Evolutionary conservation across 2,888 invertebrate species (phyloP).

Genomic region (Sinelater perroti): DNA sequence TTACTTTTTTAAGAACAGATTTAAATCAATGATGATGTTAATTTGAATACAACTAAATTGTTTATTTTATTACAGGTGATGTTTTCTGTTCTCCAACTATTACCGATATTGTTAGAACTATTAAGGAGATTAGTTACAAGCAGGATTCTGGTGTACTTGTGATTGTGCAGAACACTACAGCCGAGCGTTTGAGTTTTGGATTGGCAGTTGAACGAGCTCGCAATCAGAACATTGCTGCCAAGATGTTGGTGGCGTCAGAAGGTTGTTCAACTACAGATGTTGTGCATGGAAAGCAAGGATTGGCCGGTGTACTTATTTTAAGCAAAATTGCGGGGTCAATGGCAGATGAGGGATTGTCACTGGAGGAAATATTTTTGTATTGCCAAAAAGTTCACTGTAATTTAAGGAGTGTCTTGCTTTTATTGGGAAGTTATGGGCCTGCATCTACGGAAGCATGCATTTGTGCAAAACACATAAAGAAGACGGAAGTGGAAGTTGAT

Average conservation of each 20-base stretch:
- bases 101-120: constrained; percentile 51
- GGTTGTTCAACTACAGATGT: constrained; percentile 65
- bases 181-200: constrained; percentile 83
- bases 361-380: constrained; percentile 66
- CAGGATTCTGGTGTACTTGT: constrained; percentile 70
- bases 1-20: no score
- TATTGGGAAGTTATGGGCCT: constrained; percentile 72
- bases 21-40: no score
- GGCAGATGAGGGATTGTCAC: constrained; percentile 67
- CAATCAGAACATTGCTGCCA: constrained; percentile 65
- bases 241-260: constrained; percentile 72
- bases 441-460: constrained; percentile 62
- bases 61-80: constrained; percentile 51
- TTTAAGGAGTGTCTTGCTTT: constrained; percentile 76
- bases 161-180: constrained; percentile 79
- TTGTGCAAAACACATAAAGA: constrained; percentile 37
- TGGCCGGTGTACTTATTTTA: constrained; percentile 66
- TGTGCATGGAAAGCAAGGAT: constrained; percentile 55
- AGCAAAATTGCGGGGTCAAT: constrained; percentile 79
- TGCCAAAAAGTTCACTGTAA: constrained; percentile 63
- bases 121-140: constrained; percentile 53
- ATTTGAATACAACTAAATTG: neutral
- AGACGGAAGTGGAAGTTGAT: constrained; percentile 70
- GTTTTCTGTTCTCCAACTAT: constrained; percentile 50
- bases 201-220: constrained; percentile 79